phyloP scores from a whole-genome alignment of 2,113 vertebrate species.

The Elgaria multicarinata region DNA sequence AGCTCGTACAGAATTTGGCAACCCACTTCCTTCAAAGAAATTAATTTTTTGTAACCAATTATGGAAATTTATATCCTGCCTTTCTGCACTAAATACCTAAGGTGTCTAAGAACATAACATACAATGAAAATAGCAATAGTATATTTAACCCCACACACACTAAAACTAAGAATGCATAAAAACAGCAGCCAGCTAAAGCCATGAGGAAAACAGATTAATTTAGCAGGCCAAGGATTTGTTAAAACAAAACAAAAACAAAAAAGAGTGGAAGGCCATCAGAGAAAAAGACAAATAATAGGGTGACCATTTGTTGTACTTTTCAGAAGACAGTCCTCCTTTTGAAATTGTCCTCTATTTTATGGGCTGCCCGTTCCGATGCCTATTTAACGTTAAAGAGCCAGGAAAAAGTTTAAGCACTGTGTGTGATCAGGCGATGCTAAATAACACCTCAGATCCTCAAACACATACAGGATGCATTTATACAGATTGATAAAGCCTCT shows the following conservation, averaged over 20 bases:
- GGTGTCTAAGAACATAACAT: neutral
- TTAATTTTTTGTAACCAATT: neutral
- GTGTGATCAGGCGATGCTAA: neutral
- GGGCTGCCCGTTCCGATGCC: too few relatives aligned
- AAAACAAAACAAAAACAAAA: neutral
- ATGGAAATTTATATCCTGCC: neutral
- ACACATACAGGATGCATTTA: rapidly evolving
- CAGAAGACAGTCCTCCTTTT: too few relatives aligned
- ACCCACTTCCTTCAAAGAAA: neutral
- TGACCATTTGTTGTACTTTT: too few relatives aligned
- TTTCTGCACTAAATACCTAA: neutral
- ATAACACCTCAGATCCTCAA: neutral
- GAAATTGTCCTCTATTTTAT: too few relatives aligned
- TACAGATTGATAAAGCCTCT: neutral
- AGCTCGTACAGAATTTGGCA: neutral
- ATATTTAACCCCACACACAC: too few relatives aligned
- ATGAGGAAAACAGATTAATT: neutral
- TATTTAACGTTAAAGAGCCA: neutral
- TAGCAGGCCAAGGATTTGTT: neutral
- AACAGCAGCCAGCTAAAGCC: neutral
- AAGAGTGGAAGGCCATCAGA: neutral
- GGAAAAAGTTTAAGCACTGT: neutral
- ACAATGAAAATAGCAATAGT: neutral
- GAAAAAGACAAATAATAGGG: neutral
- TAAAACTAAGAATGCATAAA: neutral